Base-by-base conservation (phyloP, 1,140 invertebrate species). In the Macrosteles quadrilineatus region DNA sequence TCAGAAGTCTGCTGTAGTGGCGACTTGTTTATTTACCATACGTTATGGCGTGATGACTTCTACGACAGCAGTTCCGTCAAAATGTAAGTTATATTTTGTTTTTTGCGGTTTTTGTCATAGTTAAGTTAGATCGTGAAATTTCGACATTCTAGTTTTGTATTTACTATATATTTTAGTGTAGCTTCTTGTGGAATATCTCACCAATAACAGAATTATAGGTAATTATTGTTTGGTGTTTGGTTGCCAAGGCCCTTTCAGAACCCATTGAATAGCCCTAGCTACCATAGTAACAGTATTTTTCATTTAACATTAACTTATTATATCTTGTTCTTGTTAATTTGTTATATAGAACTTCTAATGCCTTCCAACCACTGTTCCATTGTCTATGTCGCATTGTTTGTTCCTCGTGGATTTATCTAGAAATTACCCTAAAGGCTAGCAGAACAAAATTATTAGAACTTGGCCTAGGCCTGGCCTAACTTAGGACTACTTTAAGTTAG, bases 31-130 rank as follows among this genome's bases (percentile, higher is more conserved):
- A 59, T 59, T 59, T 59, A 59, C 55, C 55, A 59, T 59, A 59
- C 55, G 55, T 59, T 59, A 59, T 59, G 55, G 55, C 55, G 55
- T 59, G 55, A 59, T 59, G 55, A 59, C 55, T 59, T 59, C 55
- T 59, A 59, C 55, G 55, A 59, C 55, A 59, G 55, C 55, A 59
- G 55, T 59, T 59, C 55, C 55, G 25, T 59, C 55, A 59, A 59
- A 59, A 59, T 59, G 55, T 59, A 59, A 59, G 55, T 59, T 36
- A 6, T 59, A 25, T 29, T 59, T 11, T 27, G 47, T 50, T 9
- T 50, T 50, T 50, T 40, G 36, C 17, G 6, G 36, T 40, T 40
- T 9, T 40, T 17, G 17, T 40, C 6, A 9, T n/a, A n/a, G 36
- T 14, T 11, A 53, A 53, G 21, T 14, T 53, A 14, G 47, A 17